Conservation (phyloP, 2,797 vertebrate species). For the Emydoidea blandingii region DNA sequence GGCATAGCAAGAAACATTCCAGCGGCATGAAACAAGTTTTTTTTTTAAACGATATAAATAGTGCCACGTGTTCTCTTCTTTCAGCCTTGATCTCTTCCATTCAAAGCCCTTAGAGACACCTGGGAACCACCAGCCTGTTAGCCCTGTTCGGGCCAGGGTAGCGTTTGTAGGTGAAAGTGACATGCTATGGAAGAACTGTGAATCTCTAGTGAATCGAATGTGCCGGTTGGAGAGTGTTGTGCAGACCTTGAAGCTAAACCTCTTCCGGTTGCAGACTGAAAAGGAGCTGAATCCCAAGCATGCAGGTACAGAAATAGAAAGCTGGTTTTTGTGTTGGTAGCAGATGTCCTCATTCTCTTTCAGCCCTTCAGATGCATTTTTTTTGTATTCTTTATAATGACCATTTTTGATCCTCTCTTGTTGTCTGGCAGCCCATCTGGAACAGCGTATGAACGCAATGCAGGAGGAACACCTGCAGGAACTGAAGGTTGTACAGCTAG, state of each 20-base stretch:
- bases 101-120: not conserved
- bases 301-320: conserved; percentile 56
- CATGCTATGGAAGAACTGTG: conserved; percentile 75
- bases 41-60: too few relatives aligned
- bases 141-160: conserved; percentile 56
- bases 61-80: not conserved
- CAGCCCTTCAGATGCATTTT: not conserved
- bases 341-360: not conserved
- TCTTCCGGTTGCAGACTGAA: conserved; percentile 78
- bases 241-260: conserved; percentile 80
- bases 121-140: conserved; percentile 34
- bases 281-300: conserved; percentile 78
- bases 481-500: conserved; percentile 69
- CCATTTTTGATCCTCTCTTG: not conserved
- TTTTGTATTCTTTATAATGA: not conserved
- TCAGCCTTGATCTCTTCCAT: conserved; percentile 1
- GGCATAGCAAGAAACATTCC: not conserved
- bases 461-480: conserved; percentile 81
- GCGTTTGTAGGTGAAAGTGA: conserved; percentile 48
- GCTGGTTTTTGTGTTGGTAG: not conserved
- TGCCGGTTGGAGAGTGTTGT: conserved; percentile 79
- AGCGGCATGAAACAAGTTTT: accelerated
- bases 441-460: conserved; percentile 73
- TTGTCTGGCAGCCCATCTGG: conserved; percentile 71
- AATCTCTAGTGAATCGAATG: conserved; percentile 75